A percentile compares a stretch with the other conserved stretches of the same genome.
These are phyloP conservation scores for Bagarius yarrelli DNA, from an alignment of 2,113 vertebrate genomes.

Conservation along the genomic window DNA sequence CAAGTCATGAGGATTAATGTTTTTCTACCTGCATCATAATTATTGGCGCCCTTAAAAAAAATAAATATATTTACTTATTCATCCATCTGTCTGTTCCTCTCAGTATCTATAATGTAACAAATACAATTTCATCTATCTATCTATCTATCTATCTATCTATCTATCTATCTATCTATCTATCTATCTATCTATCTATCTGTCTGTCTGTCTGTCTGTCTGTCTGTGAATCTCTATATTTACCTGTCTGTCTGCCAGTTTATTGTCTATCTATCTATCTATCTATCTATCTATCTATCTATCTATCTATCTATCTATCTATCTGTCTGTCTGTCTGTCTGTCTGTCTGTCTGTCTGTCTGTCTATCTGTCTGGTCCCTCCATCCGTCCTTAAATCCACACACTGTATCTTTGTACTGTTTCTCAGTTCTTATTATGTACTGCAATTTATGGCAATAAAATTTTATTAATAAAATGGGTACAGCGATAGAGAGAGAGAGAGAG, in stretches of 20 bases:
- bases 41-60: background rate
- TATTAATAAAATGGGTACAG: conserved; percentile 22
- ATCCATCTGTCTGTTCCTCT: background rate
- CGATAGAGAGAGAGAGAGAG: conserved; percentile 44
- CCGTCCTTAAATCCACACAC: too few species aligned
- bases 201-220: background rate
- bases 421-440: too few species aligned
- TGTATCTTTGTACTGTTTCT: too few species aligned
- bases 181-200: background rate
- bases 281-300: too few species aligned
- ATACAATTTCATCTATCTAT: conserved; percentile 1
- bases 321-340: too few species aligned
- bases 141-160: background rate
- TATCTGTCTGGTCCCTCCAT: too few species aligned
- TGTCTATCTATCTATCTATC: too few species aligned
- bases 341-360: too few species aligned
- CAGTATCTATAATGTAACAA: too few species aligned
- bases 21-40: background rate
- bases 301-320: too few species aligned
- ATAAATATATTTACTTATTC: background rate
- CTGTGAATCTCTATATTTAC: background rate
- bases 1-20: too few species aligned
- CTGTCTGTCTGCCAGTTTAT: too few species aligned
- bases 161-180: background rate
- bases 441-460: background rate